Evolutionary conservation across 2,888 invertebrate species (phyloP), one percentile per base, ranked within the genome.

Genomic region (Sericinus montela): DNA sequence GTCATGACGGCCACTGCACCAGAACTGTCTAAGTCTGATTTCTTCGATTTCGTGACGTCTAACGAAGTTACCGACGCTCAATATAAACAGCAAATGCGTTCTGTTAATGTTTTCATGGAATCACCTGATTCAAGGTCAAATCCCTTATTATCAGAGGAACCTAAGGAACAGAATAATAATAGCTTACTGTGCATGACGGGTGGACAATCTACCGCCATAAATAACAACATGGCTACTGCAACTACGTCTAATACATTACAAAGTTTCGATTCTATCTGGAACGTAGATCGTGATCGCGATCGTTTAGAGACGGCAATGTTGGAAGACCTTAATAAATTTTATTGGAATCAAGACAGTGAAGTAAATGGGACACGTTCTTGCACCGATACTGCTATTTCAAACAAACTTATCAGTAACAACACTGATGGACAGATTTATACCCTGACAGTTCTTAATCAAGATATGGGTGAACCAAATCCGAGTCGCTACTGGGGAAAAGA

Each of bases 41-140:
- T 95, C 90, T 96, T 96, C 86, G 95, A 96, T 86, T 95, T 95
- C 84, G 95, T 95, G 55, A 94, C 95, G 45, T 94, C 94, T 39
- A 94, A 95, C 52, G 94, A 94, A 66, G 91, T 94, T 68, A 92
- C 91, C 69, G 93, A 93, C 79, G 91, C 92, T 40, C 92, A 92
- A 69, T 92, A 92, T 75, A 91, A 91, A 69, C 91, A 92, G 75
- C 92, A 92, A 73, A 92, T 92, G 91, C 91, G 92, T 57, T 91
- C 91, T 56, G 92, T 92, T 55, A 92, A 92, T 79, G 91, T 92
- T 62, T 93, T 91, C 80, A 85, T 92, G 76, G 91, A 91, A 78
- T 91, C 90, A 56, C 89, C 89, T 29, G 89, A 86, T 62, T 87
- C 88, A 14, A 76, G 86, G 54, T 88, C 86, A 34, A 89, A 86